Evolutionary conservation across 2,888 invertebrate species (phyloP).

Genomic region (Alviniconcha strummeri): DNA sequence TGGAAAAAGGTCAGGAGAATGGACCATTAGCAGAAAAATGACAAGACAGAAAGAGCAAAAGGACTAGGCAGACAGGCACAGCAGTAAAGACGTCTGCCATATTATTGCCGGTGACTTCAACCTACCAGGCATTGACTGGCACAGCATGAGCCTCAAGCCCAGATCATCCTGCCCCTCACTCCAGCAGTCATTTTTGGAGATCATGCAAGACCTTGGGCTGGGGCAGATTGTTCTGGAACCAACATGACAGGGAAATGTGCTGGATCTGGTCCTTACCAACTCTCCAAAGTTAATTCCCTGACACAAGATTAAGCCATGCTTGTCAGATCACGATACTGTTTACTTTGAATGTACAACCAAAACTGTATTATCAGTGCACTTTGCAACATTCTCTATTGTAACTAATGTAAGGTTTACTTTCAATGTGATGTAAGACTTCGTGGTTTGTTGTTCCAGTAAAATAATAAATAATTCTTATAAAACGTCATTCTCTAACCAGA

Average conservation of each 20-base stretch:
- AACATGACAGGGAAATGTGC: neutral
- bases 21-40: too few relatives aligned
- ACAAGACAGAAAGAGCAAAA: too few relatives aligned
- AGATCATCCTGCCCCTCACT: neutral
- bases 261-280: neutral
- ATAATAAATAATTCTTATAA: too few relatives aligned
- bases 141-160: neutral
- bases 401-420: too few relatives aligned
- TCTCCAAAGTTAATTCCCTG: neutral
- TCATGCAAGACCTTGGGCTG: neutral
- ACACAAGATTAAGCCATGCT: neutral
- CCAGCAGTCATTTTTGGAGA: neutral
- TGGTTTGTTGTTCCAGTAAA: too few relatives aligned
- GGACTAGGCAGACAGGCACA: too few relatives aligned
- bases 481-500: too few relatives aligned
- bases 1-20: too few relatives aligned
- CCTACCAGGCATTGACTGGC: neutral
- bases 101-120: neutral
- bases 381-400: too few relatives aligned
- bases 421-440: too few relatives aligned
- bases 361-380: too few relatives aligned
- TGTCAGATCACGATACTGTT: neutral
- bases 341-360: neutral
- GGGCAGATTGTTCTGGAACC: neutral
- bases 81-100: too few relatives aligned